A percentile compares a stretch with the other conserved stretches of the same genome.
Evolutionary conservation across 2,888 invertebrate species (phyloP).

Genomic region (Pogonocherus hispidulus): DNA sequence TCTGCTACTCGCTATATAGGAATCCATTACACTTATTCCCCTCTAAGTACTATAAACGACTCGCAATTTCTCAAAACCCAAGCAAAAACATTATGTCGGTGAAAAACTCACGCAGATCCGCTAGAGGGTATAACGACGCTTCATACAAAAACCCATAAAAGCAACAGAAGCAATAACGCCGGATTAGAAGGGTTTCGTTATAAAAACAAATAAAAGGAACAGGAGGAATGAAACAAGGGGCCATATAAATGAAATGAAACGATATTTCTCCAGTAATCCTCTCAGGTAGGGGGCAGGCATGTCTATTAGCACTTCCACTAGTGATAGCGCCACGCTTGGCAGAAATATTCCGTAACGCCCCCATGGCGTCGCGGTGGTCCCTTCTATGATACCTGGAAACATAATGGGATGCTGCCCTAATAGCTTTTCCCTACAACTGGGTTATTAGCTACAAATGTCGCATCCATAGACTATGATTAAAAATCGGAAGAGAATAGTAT

Average conservation of each 20-base stretch:
- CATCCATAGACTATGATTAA: too few species aligned
- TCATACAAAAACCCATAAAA: constrained; percentile 36
- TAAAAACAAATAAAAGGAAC: constrained; percentile 48
- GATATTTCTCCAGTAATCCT: constrained; percentile 59
- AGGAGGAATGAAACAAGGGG: constrained; percentile 43
- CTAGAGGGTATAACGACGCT: constrained; percentile 33
- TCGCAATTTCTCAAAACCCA: neutral
- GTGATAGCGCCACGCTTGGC: constrained; percentile 55
- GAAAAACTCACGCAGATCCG: neutral
- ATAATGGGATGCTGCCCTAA: too few species aligned
- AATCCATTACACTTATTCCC: neutral
- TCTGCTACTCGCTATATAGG: neutral
- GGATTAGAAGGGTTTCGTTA: constrained; percentile 44
- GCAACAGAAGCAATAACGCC: constrained; percentile 46
- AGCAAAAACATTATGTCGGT: neutral
- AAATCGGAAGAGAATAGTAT: too few species aligned
- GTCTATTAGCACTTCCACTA: constrained; percentile 59
- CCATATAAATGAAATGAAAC: constrained; percentile 57
- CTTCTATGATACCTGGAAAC: neutral
- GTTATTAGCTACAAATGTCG: too few species aligned
- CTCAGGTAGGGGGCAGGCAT: constrained; percentile 53
- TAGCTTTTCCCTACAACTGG: too few species aligned
- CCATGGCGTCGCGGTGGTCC: constrained; percentile 42
- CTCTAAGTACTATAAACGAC: constrained; percentile 4
- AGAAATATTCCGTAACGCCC: constrained; percentile 56